Base-by-base conservation (phyloP, 2,797 vertebrate genomes). In the Chelmon rostratus region DNA sequence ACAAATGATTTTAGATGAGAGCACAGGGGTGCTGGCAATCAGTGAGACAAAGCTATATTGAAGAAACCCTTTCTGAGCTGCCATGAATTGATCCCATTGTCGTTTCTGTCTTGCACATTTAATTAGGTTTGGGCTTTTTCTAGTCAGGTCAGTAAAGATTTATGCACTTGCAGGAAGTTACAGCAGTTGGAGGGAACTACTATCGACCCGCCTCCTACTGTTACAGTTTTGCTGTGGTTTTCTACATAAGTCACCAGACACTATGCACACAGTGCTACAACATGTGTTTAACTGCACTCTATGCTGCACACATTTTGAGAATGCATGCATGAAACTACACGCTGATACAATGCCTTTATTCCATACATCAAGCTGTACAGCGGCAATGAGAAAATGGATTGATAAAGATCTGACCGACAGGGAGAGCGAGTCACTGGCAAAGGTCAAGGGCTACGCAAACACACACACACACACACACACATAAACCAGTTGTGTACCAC, bases 1-100 rank as follows among this genome's bases (percentile, higher is more conserved):
- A 1, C 63, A 18, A 91, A 88, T 90, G 86, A 88, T 92, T 93
- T 92, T 85, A 68, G 84, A 78, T 74, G 83, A 73, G 63, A 84
- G 47, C 76, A 67, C 83, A 67, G 78, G 47, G 70, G 84, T 44
- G 59, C 66, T 58, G 78, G 87, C 87, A 91, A 87, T 93, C 89
- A 87, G 73, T 6, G 37, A 83, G 81, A 91, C 87, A 90, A 91
- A 87, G 81, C 52, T 37, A 42, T 77, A 86, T 79, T 75, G 86
- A 78, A 81, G 81, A 78, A 71, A 73, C 42, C 8, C 50, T 85
- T 57, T 87, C 59, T 78, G 71, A 71, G 81, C 68, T 46, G 44
- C 69, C 59, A 59, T 62, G 31, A 79, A 85, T 81, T 82, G 86
- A 86, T 72, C 66, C 50, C 25, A 68, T 87, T 85, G 78, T 89